These are phyloP conservation scores for Cantharis lateralis DNA, from an alignment of 2,888 invertebrate species.

Conservation along the genomic window DNA sequence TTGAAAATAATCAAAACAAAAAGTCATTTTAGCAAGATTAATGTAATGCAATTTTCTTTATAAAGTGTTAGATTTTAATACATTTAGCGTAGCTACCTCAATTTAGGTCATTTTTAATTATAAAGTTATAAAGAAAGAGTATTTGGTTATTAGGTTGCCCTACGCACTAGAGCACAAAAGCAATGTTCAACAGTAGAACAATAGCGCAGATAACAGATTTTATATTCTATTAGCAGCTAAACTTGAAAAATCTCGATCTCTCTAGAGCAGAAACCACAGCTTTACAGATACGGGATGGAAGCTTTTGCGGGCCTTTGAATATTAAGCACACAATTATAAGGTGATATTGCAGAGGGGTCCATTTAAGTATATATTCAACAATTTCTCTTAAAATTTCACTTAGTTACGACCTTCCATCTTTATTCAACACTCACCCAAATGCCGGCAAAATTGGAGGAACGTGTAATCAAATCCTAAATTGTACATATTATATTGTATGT, in stretches of 20 bases:
- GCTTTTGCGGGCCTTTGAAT: slow-evolving; percentile 38
- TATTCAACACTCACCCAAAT: neutral
- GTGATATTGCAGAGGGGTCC: slow-evolving; percentile 26
- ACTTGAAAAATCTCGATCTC: slow-evolving; percentile 28
- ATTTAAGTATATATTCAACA: slow-evolving; percentile 18
- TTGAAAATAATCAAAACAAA: neutral
- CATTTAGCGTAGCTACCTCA: neutral
- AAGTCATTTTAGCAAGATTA: neutral
- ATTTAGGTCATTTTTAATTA: neutral
- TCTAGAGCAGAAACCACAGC: slow-evolving; percentile 27
- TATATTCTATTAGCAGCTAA: slow-evolving; percentile 29
- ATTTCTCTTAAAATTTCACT: slow-evolving; percentile 9
- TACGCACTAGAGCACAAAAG: slow-evolving; percentile 7
- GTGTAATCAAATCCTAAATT: slow-evolving; percentile 3
- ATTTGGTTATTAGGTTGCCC: neutral
- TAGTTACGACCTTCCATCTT: slow-evolving; percentile 8
- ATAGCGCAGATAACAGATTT: slow-evolving; percentile 24
- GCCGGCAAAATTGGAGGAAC: slow-evolving; percentile 3
- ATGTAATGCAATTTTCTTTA: neutral
- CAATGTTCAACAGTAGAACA: slow-evolving; percentile 15
- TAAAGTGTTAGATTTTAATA: neutral
- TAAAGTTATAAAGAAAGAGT: neutral
- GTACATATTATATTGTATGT: slow-evolving; percentile 9
- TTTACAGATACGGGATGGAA: slow-evolving; percentile 31
- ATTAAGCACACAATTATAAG: slow-evolving; percentile 39